Percentiles rank a stretch among this genome's conserved stretches.
Conservation (phyloP, 2,888 invertebrate genomes). For the Mystacides longicornis region DNA sequence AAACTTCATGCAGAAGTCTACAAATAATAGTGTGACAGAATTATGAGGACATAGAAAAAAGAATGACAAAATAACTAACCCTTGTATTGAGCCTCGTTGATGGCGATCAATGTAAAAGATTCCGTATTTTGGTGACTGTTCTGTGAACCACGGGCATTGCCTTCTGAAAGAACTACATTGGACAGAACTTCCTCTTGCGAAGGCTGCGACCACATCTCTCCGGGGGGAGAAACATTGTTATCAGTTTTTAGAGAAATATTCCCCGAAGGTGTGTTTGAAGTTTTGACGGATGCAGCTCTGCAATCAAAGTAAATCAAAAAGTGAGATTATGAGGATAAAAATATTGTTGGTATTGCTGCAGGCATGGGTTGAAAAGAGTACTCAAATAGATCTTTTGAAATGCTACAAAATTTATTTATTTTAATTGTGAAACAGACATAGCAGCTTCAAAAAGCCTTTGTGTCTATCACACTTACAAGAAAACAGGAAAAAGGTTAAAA, state of each 20-base stretch:
- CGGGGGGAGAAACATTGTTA: constrained; percentile 21
- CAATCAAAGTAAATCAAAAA: constrained; percentile 8
- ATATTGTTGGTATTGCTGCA: too few relatives aligned
- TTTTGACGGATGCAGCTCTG: constrained; percentile 42
- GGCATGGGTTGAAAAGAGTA: too few relatives aligned
- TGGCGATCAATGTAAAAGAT: constrained; percentile 20
- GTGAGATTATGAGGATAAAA: not conserved
- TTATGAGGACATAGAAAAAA: too few relatives aligned
- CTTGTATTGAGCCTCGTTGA: constrained; percentile 23
- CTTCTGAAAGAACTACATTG: constrained; percentile 37
- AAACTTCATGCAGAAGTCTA: too few relatives aligned
- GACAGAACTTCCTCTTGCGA: constrained; percentile 36
- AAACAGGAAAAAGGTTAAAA: too few relatives aligned
- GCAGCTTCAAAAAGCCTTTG: too few relatives aligned
- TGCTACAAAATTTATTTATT: too few relatives aligned
- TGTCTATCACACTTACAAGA: too few relatives aligned
- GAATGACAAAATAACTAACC: too few relatives aligned
- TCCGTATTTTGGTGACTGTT: constrained; percentile 23
- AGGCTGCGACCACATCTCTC: constrained; percentile 28
- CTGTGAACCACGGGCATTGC: constrained; percentile 27
- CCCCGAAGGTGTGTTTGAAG: constrained; percentile 20
- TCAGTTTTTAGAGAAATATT: constrained; percentile 10
- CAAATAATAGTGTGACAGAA: too few relatives aligned
- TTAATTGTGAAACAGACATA: too few relatives aligned
- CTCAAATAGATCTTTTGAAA: too few relatives aligned